These are phyloP conservation scores for Intellagama lesueurii DNA, from an alignment of 2,797 vertebrate species.

Conservation along the genomic window DNA sequence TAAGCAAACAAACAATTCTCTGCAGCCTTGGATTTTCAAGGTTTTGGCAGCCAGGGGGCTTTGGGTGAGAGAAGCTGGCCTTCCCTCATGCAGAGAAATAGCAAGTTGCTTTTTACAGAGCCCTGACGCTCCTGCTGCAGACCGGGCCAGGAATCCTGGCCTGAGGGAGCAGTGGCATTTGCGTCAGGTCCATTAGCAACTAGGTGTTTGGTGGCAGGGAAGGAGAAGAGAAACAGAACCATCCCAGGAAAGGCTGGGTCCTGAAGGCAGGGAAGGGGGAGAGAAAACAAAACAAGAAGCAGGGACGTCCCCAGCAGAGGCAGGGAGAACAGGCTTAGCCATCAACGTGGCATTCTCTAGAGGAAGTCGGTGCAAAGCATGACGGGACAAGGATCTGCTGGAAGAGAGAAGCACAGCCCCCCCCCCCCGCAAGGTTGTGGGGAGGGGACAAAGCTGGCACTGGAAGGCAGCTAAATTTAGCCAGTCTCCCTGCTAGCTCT, in stretches of 20 bases:
- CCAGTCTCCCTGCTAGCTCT: slow-evolving; percentile 76
- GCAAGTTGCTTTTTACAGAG: not conserved
- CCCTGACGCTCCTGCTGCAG: slow-evolving; percentile 6
- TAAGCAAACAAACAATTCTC: not conserved
- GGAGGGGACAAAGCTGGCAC: slow-evolving; percentile 82
- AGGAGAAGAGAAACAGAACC: not conserved
- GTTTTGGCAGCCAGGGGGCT: not conserved
- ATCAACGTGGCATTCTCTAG: not conserved
- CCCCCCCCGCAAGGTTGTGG: slow-evolving; percentile 54
- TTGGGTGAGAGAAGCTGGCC: not conserved
- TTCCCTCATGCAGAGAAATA: not conserved
- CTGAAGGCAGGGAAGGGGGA: not conserved
- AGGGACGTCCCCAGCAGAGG: not conserved
- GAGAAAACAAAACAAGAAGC: not conserved
- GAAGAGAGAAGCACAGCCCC: slow-evolving; percentile 37
- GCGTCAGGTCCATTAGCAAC: slow-evolving; percentile 23
- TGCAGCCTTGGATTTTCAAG: not conserved
- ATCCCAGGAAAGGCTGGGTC: not conserved
- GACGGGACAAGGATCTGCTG: slow-evolving; percentile 50
- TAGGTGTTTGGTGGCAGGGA: not conserved
- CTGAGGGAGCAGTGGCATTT: slow-evolving; percentile 24
- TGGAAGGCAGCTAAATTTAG: slow-evolving; percentile 84
- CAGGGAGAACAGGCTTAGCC: slow-evolving; percentile 37
- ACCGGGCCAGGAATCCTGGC: slow-evolving; percentile 42
- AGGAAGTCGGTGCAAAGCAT: slow-evolving; percentile 61